Evolutionary conservation across 2,888 invertebrate species (phyloP), one percentile per base, ranked within the genome.

Genomic region (Yponomeuta evonymella): DNA sequence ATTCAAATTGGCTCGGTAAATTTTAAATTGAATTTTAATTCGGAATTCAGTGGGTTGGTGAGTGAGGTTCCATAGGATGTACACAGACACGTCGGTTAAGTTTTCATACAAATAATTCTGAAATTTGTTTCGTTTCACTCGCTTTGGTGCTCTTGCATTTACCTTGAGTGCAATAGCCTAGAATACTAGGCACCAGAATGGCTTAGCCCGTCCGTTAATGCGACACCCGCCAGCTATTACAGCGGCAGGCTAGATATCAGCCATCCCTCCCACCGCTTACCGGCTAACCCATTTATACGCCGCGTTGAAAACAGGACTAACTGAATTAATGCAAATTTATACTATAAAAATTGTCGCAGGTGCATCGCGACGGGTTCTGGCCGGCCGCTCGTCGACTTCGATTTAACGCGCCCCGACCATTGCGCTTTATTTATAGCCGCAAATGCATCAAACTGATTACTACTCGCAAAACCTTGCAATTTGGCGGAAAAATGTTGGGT

Each of bases 261-360:
- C 51, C 33, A 70, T 48, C 71, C 66, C 70, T 83, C 77, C 83
- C 82, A 84, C 89, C 89, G 89, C 84, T 91, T 87, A 90, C 91
- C 92, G 87, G 89, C 89, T 92, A 92, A 92, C 92, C 92, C 88
- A 91, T 91, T 90, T 91, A 90, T 87, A 87, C 86, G 79, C 79
- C 78, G 82, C 85, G 83, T 82, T 88, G 86, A 86, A 89, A 90
- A 91, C 90, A 90, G 90, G 88, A 88, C 87, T 87, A 90, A 90
- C 90, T 90, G 90, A 90, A 90, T 92, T 90, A 90, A 92, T 91
- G 91, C 88, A 90, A 92, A 92, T 91, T 87, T 91, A 92, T 91
- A 90, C 92, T 88, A 90, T 92, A 91, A 91, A 92, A 92, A 91
- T 90, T 91, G 91, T 92, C 90, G 91, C 92, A 92, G 92, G 92